These are phyloP conservation scores for Ennomos quercinarius DNA, from an alignment of 2,888 invertebrate species.

Conservation along the genomic window DNA sequence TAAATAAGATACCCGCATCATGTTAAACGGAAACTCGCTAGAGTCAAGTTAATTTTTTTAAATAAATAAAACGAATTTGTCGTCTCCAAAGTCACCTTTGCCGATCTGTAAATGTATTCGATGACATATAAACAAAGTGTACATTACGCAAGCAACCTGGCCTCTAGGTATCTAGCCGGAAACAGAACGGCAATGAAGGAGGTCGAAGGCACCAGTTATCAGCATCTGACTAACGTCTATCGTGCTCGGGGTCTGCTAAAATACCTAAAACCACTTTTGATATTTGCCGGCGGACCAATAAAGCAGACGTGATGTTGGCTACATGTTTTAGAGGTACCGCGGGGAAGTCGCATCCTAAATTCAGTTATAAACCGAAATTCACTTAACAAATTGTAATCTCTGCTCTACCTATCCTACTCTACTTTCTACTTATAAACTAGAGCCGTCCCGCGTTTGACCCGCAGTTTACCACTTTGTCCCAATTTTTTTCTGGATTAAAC, in stretches of 20 bases:
- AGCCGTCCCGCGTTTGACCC: too few species aligned
- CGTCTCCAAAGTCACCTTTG: slow-evolving; percentile 39
- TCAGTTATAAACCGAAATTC: not conserved
- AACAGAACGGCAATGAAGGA: slow-evolving; percentile 73
- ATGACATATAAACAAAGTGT: slow-evolving; percentile 44
- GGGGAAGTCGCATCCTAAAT: slow-evolving; percentile 16
- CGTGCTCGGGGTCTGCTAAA: slow-evolving; percentile 68
- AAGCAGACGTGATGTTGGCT: slow-evolving; percentile 56
- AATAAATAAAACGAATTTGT: too few species aligned
- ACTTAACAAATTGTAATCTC: not conserved
- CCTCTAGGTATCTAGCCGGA: slow-evolving; percentile 64
- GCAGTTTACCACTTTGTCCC: too few species aligned
- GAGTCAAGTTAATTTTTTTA: too few species aligned
- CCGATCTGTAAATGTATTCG: slow-evolving; percentile 43
- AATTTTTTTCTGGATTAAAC: too few species aligned
- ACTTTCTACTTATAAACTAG: too few species aligned
- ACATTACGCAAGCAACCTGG: slow-evolving; percentile 35
- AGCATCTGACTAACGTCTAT: slow-evolving; percentile 67
- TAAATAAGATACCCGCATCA: too few species aligned
- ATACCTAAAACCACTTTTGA: slow-evolving; percentile 70
- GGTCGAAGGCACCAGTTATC: slow-evolving; percentile 72
- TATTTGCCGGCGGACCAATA: slow-evolving; percentile 69
- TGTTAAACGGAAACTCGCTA: too few species aligned
- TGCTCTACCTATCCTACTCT: too few species aligned
- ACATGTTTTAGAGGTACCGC: slow-evolving; percentile 23